Evolutionary conservation across 2,797 vertebrate genomes (phyloP).

Genomic region (Sebastes diaconus): DNA sequence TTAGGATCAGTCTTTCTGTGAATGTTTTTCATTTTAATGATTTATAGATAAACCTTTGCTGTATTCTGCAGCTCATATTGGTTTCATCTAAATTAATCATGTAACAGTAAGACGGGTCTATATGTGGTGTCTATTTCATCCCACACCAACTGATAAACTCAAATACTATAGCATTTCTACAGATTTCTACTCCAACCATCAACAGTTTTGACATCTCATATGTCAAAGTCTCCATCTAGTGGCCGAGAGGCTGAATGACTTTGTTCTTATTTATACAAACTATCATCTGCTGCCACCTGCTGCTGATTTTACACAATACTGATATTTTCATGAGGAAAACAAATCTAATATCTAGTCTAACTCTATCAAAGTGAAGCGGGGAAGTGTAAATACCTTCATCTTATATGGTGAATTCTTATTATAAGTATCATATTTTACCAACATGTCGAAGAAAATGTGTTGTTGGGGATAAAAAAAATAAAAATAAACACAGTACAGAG

Average conservation of each 20-base stretch:
- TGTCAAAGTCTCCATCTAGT: constrained; percentile 36
- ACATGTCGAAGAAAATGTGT: neutral
- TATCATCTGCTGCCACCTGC: constrained; percentile 57
- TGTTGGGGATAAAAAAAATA: neutral
- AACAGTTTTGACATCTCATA: too few relatives aligned
- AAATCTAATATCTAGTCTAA: too few relatives aligned
- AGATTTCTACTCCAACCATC: neutral
- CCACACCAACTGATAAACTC: neutral
- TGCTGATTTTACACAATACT: neutral
- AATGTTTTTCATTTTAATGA: neutral
- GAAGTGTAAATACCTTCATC: neutral
- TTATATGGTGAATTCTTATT: neutral
- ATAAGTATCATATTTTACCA: neutral
- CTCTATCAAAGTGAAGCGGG: neutral
- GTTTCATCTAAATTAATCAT: neutral
- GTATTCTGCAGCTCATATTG: neutral
- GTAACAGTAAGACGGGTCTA: neutral
- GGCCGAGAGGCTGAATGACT: neutral
- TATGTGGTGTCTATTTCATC: neutral
- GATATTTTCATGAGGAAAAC: neutral
- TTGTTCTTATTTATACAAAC: neutral
- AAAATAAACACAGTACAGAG: too few relatives aligned
- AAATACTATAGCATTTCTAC: neutral
- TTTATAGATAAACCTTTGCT: neutral
- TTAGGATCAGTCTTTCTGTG: neutral